phyloP scores from a whole-genome alignment of 2,797 vertebrate species.

The Pangasius mekongensis region DNA sequence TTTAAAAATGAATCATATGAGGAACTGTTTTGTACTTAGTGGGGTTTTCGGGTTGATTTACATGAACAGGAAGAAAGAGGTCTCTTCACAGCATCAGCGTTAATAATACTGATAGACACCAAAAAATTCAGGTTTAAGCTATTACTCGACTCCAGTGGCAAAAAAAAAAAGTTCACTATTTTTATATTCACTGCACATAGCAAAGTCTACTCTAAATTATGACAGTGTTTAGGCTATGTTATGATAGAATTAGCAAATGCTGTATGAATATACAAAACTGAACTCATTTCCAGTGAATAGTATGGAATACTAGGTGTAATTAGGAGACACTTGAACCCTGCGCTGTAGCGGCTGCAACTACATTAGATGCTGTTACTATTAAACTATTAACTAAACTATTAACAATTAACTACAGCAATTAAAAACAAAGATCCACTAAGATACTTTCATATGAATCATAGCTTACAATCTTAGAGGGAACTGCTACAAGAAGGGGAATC shows the following conservation, averaged over 20 bases:
- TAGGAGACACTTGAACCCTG: background rate
- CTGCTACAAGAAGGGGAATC: conserved; percentile 12
- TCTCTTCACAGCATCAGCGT: conserved; percentile 9
- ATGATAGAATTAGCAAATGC: background rate
- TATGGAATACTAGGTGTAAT: background rate
- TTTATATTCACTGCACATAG: background rate
- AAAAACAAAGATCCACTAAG: background rate
- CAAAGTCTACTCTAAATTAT: background rate
- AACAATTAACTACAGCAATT: background rate
- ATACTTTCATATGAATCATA: background rate
- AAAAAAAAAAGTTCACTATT: background rate
- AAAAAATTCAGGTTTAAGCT: background rate
- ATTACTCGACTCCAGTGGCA: background rate
- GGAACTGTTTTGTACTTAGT: conserved; percentile 28
- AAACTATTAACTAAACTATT: background rate
- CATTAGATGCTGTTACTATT: background rate
- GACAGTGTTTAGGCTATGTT: background rate
- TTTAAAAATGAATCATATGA: conserved; percentile 2
- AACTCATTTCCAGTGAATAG: conserved; percentile 10
- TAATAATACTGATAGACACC: background rate
- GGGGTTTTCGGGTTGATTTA: background rate
- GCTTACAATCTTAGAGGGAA: background rate
- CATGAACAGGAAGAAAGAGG: conserved; percentile 24
- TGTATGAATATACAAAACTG: background rate
- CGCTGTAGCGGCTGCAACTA: background rate